Evolutionary conservation across 2,797 vertebrate genomes (phyloP).

Genomic region (Chlorospingus semifuscus): DNA sequence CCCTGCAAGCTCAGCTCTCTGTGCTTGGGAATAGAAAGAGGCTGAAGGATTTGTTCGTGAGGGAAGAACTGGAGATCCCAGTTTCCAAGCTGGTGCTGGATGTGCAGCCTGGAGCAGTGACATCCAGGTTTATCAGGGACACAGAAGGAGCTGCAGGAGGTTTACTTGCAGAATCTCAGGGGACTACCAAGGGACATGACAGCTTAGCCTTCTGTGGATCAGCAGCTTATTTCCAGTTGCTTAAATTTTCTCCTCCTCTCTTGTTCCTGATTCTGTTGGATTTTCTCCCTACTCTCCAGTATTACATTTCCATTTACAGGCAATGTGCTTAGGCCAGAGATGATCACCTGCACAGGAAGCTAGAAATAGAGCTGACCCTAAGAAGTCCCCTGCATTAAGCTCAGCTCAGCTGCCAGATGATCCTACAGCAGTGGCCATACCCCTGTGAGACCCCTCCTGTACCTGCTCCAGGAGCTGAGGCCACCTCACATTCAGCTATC

Average conservation of each 20-base stretch:
- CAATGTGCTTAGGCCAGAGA: neutral
- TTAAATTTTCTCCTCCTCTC: slow-evolving; percentile 10
- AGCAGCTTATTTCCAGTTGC: slow-evolving; percentile 50
- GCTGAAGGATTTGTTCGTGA: neutral
- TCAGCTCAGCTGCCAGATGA: neutral
- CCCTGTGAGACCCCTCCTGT: neutral
- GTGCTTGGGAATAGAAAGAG: rapidly evolving
- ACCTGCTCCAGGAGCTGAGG: neutral
- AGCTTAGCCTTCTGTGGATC: slow-evolving; percentile 27
- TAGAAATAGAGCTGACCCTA: neutral
- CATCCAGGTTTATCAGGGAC: neutral
- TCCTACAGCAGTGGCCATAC: neutral
- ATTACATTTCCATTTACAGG: slow-evolving; percentile 25
- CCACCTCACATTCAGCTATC: neutral
- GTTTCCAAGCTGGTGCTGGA: rapidly evolving
- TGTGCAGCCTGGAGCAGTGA: neutral
- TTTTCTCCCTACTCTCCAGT: neutral
- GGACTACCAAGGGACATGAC: neutral
- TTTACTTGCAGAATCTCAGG: neutral
- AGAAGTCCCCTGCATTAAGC: neutral
- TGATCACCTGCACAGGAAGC: neutral
- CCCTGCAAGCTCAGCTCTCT: neutral
- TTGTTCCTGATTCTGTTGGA: neutral
- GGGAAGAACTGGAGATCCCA: neutral
- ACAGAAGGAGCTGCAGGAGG: neutral